phyloP scores from a whole-genome alignment of 1,140 invertebrate species.

The Thaumetopoea pityocampa region DNA sequence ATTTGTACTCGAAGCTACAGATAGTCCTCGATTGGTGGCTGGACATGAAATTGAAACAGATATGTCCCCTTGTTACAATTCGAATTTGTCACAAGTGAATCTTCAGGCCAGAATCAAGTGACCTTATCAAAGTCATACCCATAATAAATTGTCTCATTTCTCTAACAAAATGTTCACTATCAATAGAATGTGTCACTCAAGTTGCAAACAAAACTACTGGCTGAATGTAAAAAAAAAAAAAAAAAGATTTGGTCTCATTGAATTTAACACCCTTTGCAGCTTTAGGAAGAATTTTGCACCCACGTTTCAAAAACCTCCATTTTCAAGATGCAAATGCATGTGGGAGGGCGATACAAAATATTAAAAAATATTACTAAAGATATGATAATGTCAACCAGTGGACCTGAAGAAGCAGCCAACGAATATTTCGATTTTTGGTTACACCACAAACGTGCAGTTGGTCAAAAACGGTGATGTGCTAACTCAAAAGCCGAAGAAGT shows the following conservation, averaged over 20 bases:
- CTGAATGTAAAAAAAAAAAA: slow-evolving; percentile 8
- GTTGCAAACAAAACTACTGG: slow-evolving; percentile 8
- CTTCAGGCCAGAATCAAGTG: slow-evolving; percentile 1
- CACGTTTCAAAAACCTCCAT: slow-evolving; percentile 1
- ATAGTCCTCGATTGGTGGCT: slow-evolving; percentile 1
- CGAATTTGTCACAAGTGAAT: slow-evolving; percentile 2
- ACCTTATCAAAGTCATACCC: slow-evolving; percentile 15
- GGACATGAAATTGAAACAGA: slow-evolving; percentile 5
- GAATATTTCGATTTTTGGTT: no score
- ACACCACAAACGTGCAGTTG: no score
- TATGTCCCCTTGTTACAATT: slow-evolving; percentile 2
- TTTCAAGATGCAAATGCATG: slow-evolving; percentile 2
- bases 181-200: slow-evolving; percentile 17
- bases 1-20: slow-evolving; percentile 5
- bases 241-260: slow-evolving; percentile 14
- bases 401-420: no score
- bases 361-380: no score
- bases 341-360: no score
- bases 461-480: neutral
- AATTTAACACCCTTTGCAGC: slow-evolving; percentile 14
- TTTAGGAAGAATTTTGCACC: slow-evolving; percentile 2
- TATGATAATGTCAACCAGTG: no score
- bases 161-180: slow-evolving; percentile 16
- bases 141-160: slow-evolving; percentile 21
- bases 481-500: slow-evolving; percentile 13